A percentile compares a stretch with the other conserved stretches of the same genome.
Conservation (phyloP, 2,113 vertebrate genomes). For the Sclerurus mexicanus region DNA sequence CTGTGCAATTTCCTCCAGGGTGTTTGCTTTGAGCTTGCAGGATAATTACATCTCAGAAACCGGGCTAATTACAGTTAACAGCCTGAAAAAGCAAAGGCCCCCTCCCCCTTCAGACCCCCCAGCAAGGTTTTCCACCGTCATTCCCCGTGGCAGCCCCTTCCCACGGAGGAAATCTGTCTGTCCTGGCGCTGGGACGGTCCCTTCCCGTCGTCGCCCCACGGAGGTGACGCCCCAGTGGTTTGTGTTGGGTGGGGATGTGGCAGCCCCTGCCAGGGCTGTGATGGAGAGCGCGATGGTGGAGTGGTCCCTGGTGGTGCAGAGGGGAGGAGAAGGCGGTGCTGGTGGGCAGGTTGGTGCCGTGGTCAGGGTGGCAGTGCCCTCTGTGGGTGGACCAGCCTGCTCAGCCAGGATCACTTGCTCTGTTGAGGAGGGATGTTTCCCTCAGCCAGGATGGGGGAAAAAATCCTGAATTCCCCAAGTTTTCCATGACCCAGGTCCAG, state of each 20-base stretch:
- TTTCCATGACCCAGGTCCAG: neutral
- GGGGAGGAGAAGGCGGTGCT: neutral
- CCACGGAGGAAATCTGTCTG: slow-evolving; percentile 32
- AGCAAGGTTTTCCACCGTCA: neutral
- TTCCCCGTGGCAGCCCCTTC: slow-evolving; percentile 9
- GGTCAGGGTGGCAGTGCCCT: neutral
- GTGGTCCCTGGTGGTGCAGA: neutral
- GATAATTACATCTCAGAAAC: slow-evolving; percentile 83
- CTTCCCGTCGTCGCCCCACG: neutral
- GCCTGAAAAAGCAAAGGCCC: slow-evolving; percentile 73
- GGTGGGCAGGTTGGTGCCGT: neutral
- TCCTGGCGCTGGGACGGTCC: neutral
- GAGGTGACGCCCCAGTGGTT: neutral
- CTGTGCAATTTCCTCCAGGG: slow-evolving; percentile 79
- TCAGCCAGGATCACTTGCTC: rapidly evolving
- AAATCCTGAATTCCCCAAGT: neutral
- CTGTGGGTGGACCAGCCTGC: neutral
- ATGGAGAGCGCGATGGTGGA: neutral
- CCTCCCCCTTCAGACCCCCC: slow-evolving; percentile 4
- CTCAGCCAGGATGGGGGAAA: neutral
- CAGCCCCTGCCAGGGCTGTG: neutral
- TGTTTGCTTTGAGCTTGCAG: slow-evolving; percentile 82
- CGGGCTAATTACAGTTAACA: slow-evolving; percentile 85
- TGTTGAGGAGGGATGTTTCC: neutral
- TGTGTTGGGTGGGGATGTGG: neutral